Evolutionary conservation across 2,113 vertebrate genomes (phyloP).

Genomic region (Arizona elegans): DNA sequence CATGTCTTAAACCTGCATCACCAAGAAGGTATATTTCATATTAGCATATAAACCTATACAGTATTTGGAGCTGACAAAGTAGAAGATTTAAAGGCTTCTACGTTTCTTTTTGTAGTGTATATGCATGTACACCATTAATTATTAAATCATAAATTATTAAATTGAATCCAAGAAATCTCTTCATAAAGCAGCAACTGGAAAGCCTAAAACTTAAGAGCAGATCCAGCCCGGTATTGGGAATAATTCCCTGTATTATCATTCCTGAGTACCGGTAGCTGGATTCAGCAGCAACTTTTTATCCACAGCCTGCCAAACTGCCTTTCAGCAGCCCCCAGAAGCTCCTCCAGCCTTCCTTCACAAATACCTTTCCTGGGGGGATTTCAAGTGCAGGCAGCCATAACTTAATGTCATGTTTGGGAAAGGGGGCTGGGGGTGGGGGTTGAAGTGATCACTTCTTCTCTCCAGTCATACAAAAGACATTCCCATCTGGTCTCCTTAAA

Average conservation of each 20-base stretch:
- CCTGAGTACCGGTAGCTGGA: neutral
- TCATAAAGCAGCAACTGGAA: neutral
- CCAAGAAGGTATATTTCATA: neutral
- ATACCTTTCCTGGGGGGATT: neutral
- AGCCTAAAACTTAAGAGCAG: neutral
- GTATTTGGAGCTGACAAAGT: neutral
- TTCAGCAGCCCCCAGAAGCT: neutral
- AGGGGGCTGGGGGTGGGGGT: accelerated
- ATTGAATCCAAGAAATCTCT: neutral
- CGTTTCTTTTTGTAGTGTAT: neutral
- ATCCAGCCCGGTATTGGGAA: neutral
- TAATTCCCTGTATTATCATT: neutral
- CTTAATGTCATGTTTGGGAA: no score
- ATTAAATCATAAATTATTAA: no score
- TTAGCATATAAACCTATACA: neutral
- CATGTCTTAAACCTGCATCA: neutral
- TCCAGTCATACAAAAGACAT: neutral
- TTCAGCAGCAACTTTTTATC: neutral
- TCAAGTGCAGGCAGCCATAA: neutral
- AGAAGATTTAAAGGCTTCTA: neutral
- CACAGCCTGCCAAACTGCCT: neutral
- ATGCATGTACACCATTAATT: neutral
- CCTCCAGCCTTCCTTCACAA: neutral
- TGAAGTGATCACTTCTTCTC: neutral
- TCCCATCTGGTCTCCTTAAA: neutral